Evolutionary conservation across 2,888 invertebrate genomes (phyloP).

Genomic region (Cryptocephalus moraei): DNA sequence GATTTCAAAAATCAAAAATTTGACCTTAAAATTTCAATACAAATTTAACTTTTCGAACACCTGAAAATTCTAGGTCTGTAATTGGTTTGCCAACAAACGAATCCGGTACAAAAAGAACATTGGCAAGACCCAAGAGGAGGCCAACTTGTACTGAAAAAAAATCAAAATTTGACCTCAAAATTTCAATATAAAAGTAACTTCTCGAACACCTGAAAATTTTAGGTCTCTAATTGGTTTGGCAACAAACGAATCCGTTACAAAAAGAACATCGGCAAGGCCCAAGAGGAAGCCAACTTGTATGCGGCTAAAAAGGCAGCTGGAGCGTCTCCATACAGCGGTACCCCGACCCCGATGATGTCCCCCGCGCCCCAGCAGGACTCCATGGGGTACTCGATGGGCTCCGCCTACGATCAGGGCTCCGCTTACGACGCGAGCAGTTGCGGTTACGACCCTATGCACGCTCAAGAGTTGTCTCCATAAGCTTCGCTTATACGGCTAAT

Average conservation of each 20-base stretch:
- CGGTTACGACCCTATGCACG: conserved; percentile 86
- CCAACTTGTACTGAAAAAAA: conserved; percentile 48
- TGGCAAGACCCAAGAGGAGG: conserved; percentile 98
- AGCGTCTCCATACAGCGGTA: conserved; percentile 65
- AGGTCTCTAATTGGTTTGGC: conserved; percentile 99
- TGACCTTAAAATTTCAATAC: no score
- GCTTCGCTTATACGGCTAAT: neutral
- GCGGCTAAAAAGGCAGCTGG: conserved; percentile 96
- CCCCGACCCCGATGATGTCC: conserved; percentile 91
- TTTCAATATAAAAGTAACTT: neutral
- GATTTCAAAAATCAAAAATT: no score
- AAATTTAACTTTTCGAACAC: no score
- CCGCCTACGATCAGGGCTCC: conserved; percentile 83
- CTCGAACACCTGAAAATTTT: neutral
- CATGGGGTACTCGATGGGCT: conserved; percentile 88
- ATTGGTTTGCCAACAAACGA: conserved; percentile 99
- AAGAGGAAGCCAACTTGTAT: conserved; percentile 98
- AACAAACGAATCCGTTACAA: conserved; percentile 99
- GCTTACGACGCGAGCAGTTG: conserved; percentile 82
- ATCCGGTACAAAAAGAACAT: conserved; percentile 99
- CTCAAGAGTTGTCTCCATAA: conserved; percentile 64
- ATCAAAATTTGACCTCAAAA: neutral
- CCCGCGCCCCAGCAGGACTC: conserved; percentile 88
- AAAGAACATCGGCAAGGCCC: conserved; percentile 99
- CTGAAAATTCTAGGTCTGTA: conserved; percentile 57